Evolutionary conservation across 1,140 invertebrate species (phyloP).

Genomic region (Panagrolaimus sp.): DNA sequence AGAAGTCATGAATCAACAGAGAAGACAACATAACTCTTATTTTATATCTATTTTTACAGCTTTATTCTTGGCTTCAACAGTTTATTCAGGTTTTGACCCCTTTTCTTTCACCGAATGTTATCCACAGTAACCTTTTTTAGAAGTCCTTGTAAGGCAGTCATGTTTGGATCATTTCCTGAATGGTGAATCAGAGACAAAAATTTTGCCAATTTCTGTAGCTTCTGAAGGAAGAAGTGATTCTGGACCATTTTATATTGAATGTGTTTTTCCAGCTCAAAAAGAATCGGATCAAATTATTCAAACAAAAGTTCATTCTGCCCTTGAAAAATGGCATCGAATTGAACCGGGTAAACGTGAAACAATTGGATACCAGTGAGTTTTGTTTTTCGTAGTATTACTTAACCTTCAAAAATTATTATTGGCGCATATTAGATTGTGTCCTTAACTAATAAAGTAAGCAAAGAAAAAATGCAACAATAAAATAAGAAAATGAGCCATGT

Average conservation of each 20-base stretch:
- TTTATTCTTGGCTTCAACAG: background rate
- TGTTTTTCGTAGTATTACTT: no score
- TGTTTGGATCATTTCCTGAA: background rate
- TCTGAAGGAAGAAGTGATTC: background rate
- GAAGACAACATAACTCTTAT: background rate
- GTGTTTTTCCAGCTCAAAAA: background rate
- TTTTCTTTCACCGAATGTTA: background rate
- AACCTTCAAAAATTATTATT: no score
- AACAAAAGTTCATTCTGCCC: background rate
- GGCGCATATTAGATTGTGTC: no score
- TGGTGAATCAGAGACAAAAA: background rate
- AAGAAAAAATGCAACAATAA: no score
- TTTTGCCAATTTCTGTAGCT: background rate
- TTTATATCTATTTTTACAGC: background rate
- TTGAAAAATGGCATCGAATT: constrained; percentile 7
- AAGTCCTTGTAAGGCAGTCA: background rate
- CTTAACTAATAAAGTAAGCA: no score
- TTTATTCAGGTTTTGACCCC: no score
- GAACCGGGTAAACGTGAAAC: background rate
- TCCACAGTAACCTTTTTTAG: no score
- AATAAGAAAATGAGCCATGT: no score
- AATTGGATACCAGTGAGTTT: constrained; percentile 12
- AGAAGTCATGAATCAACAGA: background rate
- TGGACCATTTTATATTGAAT: constrained; percentile 8
- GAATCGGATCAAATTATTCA: background rate